These are phyloP conservation scores for Germaria angustata DNA, from an alignment of 2,888 invertebrate species.

Conservation along the genomic window DNA sequence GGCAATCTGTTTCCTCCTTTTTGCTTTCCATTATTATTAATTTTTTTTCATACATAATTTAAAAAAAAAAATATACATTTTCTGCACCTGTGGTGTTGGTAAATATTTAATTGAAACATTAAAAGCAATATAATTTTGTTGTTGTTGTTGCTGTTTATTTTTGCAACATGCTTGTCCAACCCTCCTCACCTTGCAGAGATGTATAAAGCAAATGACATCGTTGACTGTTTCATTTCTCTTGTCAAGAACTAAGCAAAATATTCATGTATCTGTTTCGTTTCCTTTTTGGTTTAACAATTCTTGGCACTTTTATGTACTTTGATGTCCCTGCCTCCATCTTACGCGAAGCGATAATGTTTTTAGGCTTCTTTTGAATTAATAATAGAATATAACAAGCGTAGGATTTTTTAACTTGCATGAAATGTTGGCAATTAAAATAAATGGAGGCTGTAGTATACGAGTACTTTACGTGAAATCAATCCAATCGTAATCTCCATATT, in stretches of 20 bases:
- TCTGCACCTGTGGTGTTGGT: conserved; percentile 67
- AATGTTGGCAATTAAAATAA: no score
- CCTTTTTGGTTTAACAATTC: neutral
- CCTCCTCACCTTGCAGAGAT: neutral
- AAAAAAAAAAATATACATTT: conserved; percentile 57
- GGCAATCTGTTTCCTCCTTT: conserved; percentile 15
- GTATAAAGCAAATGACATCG: neutral
- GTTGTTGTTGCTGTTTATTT: conserved; percentile 30
- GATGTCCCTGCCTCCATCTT: neutral
- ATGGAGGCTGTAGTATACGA: no score
- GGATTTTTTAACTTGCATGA: no score
- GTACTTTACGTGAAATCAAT: no score
- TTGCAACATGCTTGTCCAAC: neutral
- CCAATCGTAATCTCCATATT: no score
- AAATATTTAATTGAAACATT: conserved; percentile 68
- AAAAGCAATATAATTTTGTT: conserved; percentile 57
- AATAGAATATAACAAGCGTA: no score
- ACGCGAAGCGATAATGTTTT: neutral
- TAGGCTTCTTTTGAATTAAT: neutral
- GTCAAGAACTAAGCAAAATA: neutral
- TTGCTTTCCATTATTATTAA: neutral
- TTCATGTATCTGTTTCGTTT: neutral
- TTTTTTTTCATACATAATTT: neutral
- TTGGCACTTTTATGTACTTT: neutral
- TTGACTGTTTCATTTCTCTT: neutral